Conservation (phyloP, 2,888 invertebrate genomes). For the Torymus tubicola region DNA sequence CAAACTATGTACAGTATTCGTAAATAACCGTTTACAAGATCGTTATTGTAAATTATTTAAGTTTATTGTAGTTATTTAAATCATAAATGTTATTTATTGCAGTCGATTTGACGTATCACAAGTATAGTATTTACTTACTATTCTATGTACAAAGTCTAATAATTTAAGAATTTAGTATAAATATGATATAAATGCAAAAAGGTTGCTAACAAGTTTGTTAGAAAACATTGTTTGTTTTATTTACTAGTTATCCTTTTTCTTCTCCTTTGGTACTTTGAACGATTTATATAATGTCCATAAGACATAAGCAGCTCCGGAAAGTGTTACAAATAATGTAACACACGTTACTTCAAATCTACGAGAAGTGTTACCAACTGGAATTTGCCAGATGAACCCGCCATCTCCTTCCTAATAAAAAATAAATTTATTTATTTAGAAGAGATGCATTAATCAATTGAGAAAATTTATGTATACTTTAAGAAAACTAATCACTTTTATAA, state of each 20-base stretch:
- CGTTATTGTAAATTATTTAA: slow-evolving; percentile 45
- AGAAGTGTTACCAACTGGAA: slow-evolving; percentile 69
- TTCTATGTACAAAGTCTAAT: slow-evolving; percentile 53
- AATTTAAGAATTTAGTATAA: slow-evolving; percentile 50
- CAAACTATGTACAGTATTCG: slow-evolving; percentile 50
- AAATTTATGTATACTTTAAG: neutral
- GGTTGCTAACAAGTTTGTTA: slow-evolving; percentile 37
- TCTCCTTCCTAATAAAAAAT: slow-evolving; percentile 64
- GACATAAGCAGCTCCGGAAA: slow-evolving; percentile 65
- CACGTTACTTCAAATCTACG: slow-evolving; percentile 61
- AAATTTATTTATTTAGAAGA: slow-evolving; percentile 10
- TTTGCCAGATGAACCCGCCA: slow-evolving; percentile 64
- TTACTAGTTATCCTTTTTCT: slow-evolving; percentile 47
- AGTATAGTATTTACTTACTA: slow-evolving; percentile 30
- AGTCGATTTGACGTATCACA: slow-evolving; percentile 46
- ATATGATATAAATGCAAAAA: slow-evolving; percentile 44
- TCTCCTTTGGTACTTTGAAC: slow-evolving; percentile 43
- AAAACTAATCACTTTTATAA: too few relatives aligned
- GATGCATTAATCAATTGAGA: neutral
- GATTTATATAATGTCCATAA: slow-evolving; percentile 61
- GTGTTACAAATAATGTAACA: slow-evolving; percentile 65
- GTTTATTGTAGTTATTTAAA: slow-evolving; percentile 31
- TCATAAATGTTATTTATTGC: slow-evolving; percentile 50
- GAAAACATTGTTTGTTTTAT: slow-evolving; percentile 19
- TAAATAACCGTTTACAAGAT: slow-evolving; percentile 26